Conservation (phyloP, 2,888 invertebrate genomes). For the Protodeltote pygarga region DNA sequence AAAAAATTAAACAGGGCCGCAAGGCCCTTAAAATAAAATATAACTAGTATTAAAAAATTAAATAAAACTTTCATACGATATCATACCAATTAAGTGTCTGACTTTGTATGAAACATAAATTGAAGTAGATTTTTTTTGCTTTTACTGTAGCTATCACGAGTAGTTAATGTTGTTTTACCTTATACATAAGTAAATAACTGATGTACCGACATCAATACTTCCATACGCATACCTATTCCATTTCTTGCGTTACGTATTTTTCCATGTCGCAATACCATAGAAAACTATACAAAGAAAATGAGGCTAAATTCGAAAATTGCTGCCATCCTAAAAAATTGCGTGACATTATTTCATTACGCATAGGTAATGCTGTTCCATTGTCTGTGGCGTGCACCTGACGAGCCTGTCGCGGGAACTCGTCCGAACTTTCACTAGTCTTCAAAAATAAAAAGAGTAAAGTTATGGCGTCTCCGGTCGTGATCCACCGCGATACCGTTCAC, state of each 20-base stretch:
- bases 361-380: slow-evolving; percentile 54
- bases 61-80: too few species aligned
- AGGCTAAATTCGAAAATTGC: slow-evolving; percentile 49
- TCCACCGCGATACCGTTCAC: slow-evolving; percentile 69
- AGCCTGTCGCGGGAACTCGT: slow-evolving; percentile 50
- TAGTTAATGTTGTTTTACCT: too few species aligned
- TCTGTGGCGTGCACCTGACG: slow-evolving; percentile 50
- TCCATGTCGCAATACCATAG: slow-evolving; percentile 12
- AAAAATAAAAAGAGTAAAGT: slow-evolving; percentile 55
- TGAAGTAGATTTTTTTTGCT: too few species aligned
- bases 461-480: slow-evolving; percentile 57
- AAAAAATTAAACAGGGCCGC: too few species aligned
- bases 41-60: too few species aligned
- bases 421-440: slow-evolving; percentile 70
- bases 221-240: too few species aligned
- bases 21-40: too few species aligned
- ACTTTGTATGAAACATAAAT: too few species aligned
- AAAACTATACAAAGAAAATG: slow-evolving; percentile 35
- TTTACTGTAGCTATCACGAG: too few species aligned
- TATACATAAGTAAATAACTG: too few species aligned
- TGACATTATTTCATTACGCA: slow-evolving; percentile 53
- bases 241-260: too few species aligned
- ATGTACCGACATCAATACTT: not conserved
- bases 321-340: slow-evolving; percentile 39
- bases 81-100: too few species aligned